Conservation (phyloP, 2,888 invertebrate species). For the Zaprionus obscuricornis region DNA sequence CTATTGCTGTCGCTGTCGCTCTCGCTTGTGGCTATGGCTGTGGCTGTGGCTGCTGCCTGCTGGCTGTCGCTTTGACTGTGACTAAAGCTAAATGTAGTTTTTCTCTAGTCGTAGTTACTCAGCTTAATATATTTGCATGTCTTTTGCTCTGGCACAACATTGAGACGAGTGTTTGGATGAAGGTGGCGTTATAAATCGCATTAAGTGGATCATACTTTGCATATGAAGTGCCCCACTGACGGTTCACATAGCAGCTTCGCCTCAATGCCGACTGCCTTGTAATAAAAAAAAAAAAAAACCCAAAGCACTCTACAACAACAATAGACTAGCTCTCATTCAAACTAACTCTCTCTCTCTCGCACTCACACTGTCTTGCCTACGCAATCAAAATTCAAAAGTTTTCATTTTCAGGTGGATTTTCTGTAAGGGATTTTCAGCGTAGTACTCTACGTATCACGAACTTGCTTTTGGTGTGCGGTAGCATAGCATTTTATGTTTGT, state of each 20-base stretch:
- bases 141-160: too few species aligned
- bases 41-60: neutral
- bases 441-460: constrained; percentile 22
- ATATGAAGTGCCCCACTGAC: constrained; percentile 67
- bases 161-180: neutral
- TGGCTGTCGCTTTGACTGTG: constrained; percentile 18
- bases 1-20: too few species aligned
- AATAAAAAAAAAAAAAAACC: too few species aligned
- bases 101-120: constrained; percentile 34
- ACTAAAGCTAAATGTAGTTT: constrained; percentile 11
- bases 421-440: constrained; percentile 34
- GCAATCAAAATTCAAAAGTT: constrained; percentile 78
- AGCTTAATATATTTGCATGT: constrained; percentile 62
- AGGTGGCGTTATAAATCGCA: constrained; percentile 73
- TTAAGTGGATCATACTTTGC: constrained; percentile 80
- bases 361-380: too few species aligned
- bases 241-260: constrained; percentile 35
- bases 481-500: constrained; percentile 54
- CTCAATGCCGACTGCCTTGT: constrained; percentile 30
- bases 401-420: constrained; percentile 73
- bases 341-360: too few species aligned
- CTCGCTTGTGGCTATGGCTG: constrained; percentile 9
- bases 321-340: neutral
- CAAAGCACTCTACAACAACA: constrained; percentile 48
- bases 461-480: constrained; percentile 7